These are phyloP conservation scores for Drosophila neoperkinsi DNA, from an alignment of 2,888 invertebrate species.

Conservation along the genomic window DNA sequence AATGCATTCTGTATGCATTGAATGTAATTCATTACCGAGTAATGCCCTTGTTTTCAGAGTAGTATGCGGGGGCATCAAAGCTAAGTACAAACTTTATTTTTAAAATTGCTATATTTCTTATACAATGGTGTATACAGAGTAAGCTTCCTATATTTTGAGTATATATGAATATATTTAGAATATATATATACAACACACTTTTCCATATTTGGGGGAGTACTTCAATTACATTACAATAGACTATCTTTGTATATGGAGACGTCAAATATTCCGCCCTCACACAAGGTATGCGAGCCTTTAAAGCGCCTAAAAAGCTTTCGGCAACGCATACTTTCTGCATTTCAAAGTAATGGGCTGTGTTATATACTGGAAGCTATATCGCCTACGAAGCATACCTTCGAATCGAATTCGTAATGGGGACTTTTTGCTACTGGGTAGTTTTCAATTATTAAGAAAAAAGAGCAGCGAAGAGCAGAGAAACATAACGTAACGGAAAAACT, in stretches of 20 bases:
- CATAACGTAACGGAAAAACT: background rate
- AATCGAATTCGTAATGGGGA: background rate
- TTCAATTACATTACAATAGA: background rate
- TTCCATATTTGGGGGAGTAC: background rate
- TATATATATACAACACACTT: background rate
- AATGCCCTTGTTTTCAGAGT: background rate
- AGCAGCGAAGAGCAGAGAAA: background rate
- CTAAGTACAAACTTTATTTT: background rate
- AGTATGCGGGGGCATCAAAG: background rate
- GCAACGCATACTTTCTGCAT: background rate
- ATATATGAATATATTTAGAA: background rate
- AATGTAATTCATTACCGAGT: background rate
- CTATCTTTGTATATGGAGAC: background rate
- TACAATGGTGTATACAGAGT: background rate
- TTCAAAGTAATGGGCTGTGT: background rate
- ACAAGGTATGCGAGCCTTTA: background rate
- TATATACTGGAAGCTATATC: background rate
- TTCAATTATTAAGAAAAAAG: background rate
- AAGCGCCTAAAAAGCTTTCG: background rate
- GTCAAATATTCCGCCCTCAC: background rate
- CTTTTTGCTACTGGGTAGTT: background rate
- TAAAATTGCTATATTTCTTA: no score
- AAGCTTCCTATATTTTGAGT: background rate
- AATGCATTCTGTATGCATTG: background rate
- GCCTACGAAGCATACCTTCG: background rate